phyloP scores from a whole-genome alignment of 2,797 vertebrate genomes.

The Zonotrichia albicollis region DNA sequence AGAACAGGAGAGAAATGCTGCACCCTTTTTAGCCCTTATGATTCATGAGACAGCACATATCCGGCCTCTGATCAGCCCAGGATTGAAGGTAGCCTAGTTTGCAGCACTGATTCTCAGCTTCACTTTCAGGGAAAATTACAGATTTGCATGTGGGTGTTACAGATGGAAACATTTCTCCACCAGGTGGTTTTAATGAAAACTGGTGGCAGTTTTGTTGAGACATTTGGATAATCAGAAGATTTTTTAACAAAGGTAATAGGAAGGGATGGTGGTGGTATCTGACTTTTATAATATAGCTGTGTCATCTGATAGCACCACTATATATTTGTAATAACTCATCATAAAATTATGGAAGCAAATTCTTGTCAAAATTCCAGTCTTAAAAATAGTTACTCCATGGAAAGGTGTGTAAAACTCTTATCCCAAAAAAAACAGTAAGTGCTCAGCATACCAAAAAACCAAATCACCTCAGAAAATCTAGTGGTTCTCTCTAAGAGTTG shows the following conservation, averaged over 20 bases:
- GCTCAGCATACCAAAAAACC: neutral
- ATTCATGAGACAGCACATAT: neutral
- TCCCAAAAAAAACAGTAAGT: neutral
- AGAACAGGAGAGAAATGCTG: neutral
- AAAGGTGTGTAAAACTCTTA: neutral
- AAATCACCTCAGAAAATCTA: neutral
- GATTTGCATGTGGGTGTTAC: constrained; percentile 3
- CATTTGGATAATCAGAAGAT: neutral
- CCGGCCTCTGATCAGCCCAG: neutral
- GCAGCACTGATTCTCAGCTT: neutral
- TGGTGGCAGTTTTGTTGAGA: neutral
- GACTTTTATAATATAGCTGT: neutral
- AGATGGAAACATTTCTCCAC: constrained; percentile 15
- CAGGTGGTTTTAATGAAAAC: constrained; percentile 38
- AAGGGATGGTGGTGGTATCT: neutral
- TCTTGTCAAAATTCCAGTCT: neutral
- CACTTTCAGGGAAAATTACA: neutral
- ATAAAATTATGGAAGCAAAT: neutral
- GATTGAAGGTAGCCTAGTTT: neutral
- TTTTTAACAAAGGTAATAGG: neutral
- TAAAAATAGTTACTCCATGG: neutral
- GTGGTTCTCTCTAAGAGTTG: neutral
- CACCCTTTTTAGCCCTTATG: neutral
- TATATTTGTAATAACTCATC: neutral
- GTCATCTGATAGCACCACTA: neutral